A percentile compares a stretch with the other conserved stretches of the same genome.
These are phyloP conservation scores for Hyperoodon ampullatus DNA, from an alignment of 2,113 vertebrate genomes.

Conservation along the genomic window DNA sequence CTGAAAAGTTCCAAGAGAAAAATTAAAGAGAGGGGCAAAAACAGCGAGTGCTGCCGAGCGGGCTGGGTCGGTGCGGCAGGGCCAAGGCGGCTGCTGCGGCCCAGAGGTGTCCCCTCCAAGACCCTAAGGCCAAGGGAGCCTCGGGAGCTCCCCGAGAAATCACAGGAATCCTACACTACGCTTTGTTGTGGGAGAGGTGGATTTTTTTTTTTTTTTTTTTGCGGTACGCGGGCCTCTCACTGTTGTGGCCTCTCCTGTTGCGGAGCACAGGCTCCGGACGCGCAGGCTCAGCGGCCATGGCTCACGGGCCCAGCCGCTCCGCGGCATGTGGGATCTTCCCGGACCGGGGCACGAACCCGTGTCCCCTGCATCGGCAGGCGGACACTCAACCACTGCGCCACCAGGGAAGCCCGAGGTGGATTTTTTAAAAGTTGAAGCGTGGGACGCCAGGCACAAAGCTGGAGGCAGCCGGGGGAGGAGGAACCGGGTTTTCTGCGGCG, in stretches of 20 bases:
- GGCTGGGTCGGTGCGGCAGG: neutral
- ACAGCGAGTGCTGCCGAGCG: neutral
- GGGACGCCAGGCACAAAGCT: neutral
- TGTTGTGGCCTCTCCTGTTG: too few species aligned
- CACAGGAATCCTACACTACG: neutral
- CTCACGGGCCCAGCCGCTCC: too few species aligned
- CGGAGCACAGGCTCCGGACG: too few species aligned
- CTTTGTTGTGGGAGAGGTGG: neutral
- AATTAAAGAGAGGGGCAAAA: constrained; percentile 19
- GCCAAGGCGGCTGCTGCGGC: neutral
- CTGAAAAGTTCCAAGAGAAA: constrained; percentile 76
- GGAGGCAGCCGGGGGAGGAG: neutral
- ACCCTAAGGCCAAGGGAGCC: neutral
- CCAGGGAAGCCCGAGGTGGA: too few species aligned
- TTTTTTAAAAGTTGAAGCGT: neutral
- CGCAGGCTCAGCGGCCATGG: too few species aligned
- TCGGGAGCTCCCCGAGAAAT: neutral
- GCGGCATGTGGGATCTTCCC: too few species aligned
- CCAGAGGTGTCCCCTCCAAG: neutral
- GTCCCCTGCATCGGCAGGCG: too few species aligned
- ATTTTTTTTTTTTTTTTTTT: neutral
- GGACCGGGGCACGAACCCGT: too few species aligned
- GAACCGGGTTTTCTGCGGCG: neutral
- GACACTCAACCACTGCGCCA: too few species aligned
- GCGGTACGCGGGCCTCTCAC: too few species aligned